Evolutionary conservation across 1,140 invertebrate genomes (phyloP).

Genomic region (Panagrolaimus sp.): DNA sequence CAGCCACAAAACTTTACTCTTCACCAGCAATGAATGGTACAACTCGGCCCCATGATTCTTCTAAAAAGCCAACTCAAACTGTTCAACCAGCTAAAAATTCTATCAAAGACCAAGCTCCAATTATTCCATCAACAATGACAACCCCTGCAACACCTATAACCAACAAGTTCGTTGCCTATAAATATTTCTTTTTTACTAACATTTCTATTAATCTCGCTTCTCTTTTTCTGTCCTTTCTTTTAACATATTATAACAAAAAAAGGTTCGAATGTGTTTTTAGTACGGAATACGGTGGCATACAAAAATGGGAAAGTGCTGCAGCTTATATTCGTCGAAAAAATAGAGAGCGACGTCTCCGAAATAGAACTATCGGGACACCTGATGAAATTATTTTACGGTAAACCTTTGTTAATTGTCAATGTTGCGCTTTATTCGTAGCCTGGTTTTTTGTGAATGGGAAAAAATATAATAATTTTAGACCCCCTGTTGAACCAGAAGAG

Average conservation of each 20-base stretch:
- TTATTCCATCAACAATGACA: background rate
- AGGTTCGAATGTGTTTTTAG: background rate
- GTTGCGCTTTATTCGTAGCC: background rate
- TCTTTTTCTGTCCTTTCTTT: slow-evolving; percentile 10
- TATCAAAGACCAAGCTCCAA: background rate
- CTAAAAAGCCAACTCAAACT: background rate
- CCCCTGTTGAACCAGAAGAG: no score
- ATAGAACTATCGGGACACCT: slow-evolving; percentile 51
- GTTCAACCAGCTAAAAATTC: background rate
- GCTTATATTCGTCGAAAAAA: slow-evolving; percentile 58
- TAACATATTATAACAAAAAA: slow-evolving; percentile 13
- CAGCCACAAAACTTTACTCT: slow-evolving; percentile 11
- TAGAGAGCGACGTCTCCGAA: slow-evolving; percentile 51
- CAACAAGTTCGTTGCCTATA: background rate
- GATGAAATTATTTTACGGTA: slow-evolving; percentile 43
- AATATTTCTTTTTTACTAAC: no score
- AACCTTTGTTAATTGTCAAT: background rate
- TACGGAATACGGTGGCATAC: slow-evolving; percentile 20
- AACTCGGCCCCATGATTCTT: background rate
- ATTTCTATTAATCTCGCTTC: slow-evolving; percentile 6
- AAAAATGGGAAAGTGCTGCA: slow-evolving; percentile 50
- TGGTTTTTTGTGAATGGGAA: no score
- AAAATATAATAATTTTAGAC: no score
- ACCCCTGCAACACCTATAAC: background rate
- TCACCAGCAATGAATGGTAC: slow-evolving; percentile 21